Percentiles rank a stretch among this genome's conserved stretches.
Conservation (phyloP, 2,113 vertebrate genomes). For the Malurus cyaneus region DNA sequence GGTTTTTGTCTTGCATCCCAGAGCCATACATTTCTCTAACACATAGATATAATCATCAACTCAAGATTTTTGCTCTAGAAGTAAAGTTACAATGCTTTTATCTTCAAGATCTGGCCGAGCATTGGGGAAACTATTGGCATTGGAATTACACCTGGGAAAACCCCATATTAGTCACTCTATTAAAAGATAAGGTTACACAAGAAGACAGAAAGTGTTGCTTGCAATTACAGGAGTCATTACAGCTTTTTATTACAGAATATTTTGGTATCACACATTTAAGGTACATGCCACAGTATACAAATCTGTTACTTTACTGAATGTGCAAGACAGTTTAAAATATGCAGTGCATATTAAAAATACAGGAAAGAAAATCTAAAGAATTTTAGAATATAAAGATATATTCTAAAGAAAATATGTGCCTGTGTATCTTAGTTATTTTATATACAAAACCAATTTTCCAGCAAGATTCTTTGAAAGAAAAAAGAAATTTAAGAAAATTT, state of each 20-base stretch:
- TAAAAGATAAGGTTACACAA: background rate
- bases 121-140: background rate
- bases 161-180: background rate
- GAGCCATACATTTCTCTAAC: background rate
- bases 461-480: background rate
- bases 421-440: background rate
- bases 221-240: background rate
- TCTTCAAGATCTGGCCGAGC: background rate
- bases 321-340: background rate
- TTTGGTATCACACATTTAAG: background rate
- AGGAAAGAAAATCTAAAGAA: too few species aligned
- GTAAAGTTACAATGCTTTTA: background rate
- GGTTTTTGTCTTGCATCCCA: background rate
- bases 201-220: background rate
- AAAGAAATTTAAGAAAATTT: background rate
- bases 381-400: too few species aligned
- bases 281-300: background rate
- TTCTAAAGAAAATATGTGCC: background rate
- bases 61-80: background rate
- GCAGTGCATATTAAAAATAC: background rate
- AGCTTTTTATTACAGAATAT: background rate
- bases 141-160: background rate
- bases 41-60: rapidly evolving
- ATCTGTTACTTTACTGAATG: background rate
- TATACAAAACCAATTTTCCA: background rate